phyloP scores from a whole-genome alignment of 23 tunicate species.

The Oikopleura albicans region DNA sequence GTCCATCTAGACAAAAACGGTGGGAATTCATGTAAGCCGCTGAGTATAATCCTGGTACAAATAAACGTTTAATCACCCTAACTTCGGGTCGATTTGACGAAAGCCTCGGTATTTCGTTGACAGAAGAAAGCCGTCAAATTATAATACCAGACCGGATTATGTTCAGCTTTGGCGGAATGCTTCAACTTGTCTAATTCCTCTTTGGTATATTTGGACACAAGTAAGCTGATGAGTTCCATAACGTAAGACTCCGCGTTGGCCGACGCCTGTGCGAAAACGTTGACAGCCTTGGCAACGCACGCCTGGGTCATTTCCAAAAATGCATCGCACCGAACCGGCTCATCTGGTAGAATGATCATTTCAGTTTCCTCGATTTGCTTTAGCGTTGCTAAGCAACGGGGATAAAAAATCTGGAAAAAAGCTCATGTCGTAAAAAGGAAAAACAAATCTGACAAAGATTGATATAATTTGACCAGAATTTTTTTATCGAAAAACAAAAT shows the following conservation, averaged over 20 bases:
- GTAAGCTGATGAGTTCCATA: conserved; percentile 59
- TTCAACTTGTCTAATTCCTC: conserved; percentile 45
- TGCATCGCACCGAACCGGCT: conserved; percentile 56
- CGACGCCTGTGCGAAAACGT: conserved; percentile 35
- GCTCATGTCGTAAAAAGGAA: too few relatives aligned
- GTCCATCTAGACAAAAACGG: too few relatives aligned
- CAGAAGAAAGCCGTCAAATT: conserved; percentile 78
- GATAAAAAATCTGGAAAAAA: too few relatives aligned
- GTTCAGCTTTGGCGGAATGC: conserved; percentile 54
- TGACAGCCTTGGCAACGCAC: conserved; percentile 26
- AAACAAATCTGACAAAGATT: too few relatives aligned
- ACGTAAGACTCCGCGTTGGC: conserved; percentile 57
- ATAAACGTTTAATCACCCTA: too few relatives aligned
- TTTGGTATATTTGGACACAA: conserved; percentile 34
- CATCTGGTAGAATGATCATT: conserved; percentile 70
- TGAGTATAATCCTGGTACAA: too few relatives aligned
- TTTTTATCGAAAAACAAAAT: too few relatives aligned
- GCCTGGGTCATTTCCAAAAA: conserved; percentile 50
- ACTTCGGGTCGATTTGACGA: conserved; percentile 57
- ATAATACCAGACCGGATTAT: conserved; percentile 44
- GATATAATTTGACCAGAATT: too few relatives aligned
- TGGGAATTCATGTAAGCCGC: too few relatives aligned
- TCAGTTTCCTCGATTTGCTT: conserved; percentile 65
- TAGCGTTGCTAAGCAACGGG: too few relatives aligned
- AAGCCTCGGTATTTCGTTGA: conserved; percentile 58